A percentile compares a stretch with the other conserved stretches of the same genome.
phyloP scores from a whole-genome alignment of 2,113 vertebrate genomes.

The Pyxicephalus adspersus region DNA sequence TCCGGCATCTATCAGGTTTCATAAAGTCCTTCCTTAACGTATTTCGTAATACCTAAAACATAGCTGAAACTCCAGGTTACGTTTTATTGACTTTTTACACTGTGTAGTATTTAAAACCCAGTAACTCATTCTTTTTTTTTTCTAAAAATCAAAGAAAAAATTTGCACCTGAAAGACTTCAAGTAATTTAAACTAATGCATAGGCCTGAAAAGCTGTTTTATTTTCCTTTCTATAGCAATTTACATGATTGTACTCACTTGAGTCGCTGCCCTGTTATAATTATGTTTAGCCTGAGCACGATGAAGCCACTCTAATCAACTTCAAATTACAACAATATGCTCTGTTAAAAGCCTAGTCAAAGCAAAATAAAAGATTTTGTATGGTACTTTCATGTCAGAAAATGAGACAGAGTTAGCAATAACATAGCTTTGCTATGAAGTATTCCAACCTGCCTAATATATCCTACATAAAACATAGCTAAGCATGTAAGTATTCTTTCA shows the following conservation, averaged over 20 bases:
- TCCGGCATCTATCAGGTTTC: too few relatives aligned
- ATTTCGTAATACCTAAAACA: too few relatives aligned
- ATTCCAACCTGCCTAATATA: neutral
- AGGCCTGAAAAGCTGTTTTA: conserved; percentile 2
- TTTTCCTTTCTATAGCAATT: conserved; percentile 37
- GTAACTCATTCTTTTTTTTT: neutral
- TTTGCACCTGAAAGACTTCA: neutral
- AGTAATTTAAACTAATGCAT: conserved; percentile 2
- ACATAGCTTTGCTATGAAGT: conserved; percentile 1
- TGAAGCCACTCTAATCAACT: conserved; percentile 46
- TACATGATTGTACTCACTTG: conserved; percentile 44
- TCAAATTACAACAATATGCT: conserved; percentile 49
- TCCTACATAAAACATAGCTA: too few relatives aligned
- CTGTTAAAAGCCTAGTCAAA: conserved; percentile 18
- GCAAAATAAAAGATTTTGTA: conserved; percentile 12
- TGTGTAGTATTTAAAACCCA: too few relatives aligned
- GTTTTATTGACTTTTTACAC: too few relatives aligned
- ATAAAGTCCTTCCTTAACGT: too few relatives aligned
- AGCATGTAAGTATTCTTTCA: too few relatives aligned
- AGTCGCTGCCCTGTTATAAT: conserved; percentile 45
- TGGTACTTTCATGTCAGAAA: conserved; percentile 22
- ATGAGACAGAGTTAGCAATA: neutral
- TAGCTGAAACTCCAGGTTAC: too few relatives aligned
- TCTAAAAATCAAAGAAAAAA: neutral
- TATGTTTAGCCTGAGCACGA: conserved; percentile 26